Percentiles rank a stretch among this genome's conserved stretches.
phyloP scores from a whole-genome alignment of 2,113 vertebrate genomes.

The Chlorocebus sabaeus region DNA sequence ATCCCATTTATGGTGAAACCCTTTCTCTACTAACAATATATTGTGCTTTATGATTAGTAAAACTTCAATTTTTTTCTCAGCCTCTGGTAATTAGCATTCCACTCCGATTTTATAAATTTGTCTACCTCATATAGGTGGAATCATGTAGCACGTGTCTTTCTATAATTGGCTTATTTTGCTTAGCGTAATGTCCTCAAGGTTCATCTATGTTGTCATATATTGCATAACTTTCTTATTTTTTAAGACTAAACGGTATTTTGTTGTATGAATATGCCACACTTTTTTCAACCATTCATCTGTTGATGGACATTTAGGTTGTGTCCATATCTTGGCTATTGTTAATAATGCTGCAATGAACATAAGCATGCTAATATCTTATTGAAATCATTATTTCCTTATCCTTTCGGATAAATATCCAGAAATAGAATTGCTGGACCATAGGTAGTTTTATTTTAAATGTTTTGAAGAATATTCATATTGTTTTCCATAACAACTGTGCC shows the following conservation, averaged over 20 bases:
- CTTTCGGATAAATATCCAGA: background rate
- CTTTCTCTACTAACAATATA: too few species aligned
- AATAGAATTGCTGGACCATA: background rate
- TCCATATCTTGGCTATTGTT: background rate
- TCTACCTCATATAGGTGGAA: background rate
- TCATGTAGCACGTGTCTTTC: background rate
- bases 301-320: background rate
- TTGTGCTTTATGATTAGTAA: background rate
- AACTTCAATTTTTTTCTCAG: background rate
- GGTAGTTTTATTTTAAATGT: background rate
- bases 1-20: too few species aligned
- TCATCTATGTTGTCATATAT: background rate
- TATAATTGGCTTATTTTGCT: background rate
- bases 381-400: background rate
- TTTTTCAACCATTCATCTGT: background rate
- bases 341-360: background rate
- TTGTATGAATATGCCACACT: too few species aligned
- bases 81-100: background rate
- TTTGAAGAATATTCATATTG: background rate
- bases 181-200: background rate
- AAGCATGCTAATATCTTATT: background rate
- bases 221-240: background rate
- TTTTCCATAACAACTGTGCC: background rate
- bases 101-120: background rate
- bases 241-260: background rate